Evolutionary conservation across 2,888 invertebrate genomes (phyloP).

Genomic region (Cantharis rufa): DNA sequence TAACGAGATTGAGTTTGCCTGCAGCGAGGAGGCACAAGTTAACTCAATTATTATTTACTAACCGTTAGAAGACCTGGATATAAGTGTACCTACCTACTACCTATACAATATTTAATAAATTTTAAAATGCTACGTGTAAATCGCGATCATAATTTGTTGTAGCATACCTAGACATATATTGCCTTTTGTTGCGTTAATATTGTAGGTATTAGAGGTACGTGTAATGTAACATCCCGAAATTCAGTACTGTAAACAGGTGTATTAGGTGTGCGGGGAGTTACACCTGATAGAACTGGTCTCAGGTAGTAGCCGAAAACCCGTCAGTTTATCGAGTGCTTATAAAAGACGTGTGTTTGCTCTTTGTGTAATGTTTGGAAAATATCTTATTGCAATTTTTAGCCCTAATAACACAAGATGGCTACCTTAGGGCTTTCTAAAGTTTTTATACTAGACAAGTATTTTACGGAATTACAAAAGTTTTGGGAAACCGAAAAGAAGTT

Average conservation of each 20-base stretch:
- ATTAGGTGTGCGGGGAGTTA: slow-evolving; percentile 50
- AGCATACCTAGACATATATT: background rate
- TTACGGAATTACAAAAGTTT: slow-evolving; percentile 94
- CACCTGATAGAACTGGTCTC: slow-evolving; percentile 47
- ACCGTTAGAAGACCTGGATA: background rate
- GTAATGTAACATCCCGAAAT: slow-evolving; percentile 39
- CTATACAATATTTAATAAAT: background rate
- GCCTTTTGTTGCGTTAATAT: background rate
- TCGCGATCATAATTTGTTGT: background rate
- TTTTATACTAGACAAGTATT: slow-evolving; percentile 97
- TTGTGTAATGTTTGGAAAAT: slow-evolving; percentile 49
- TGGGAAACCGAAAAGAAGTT: slow-evolving; percentile 96
- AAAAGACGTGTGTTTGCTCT: slow-evolving; percentile 34
- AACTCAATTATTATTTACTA: background rate
- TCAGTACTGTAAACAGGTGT: slow-evolving; percentile 42
- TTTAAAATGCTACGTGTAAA: background rate
- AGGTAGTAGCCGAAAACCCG: slow-evolving; percentile 41
- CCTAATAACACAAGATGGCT: slow-evolving; percentile 69
- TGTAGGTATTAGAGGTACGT: slow-evolving; percentile 8
- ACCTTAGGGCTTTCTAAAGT: slow-evolving; percentile 95
- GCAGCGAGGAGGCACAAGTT: background rate
- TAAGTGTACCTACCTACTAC: background rate
- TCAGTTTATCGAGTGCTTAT: slow-evolving; percentile 34
- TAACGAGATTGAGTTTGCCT: background rate
- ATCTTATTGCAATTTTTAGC: slow-evolving; percentile 41